These are phyloP conservation scores for Fabriciana adippe DNA, from an alignment of 2,888 invertebrate species.

Conservation along the genomic window DNA sequence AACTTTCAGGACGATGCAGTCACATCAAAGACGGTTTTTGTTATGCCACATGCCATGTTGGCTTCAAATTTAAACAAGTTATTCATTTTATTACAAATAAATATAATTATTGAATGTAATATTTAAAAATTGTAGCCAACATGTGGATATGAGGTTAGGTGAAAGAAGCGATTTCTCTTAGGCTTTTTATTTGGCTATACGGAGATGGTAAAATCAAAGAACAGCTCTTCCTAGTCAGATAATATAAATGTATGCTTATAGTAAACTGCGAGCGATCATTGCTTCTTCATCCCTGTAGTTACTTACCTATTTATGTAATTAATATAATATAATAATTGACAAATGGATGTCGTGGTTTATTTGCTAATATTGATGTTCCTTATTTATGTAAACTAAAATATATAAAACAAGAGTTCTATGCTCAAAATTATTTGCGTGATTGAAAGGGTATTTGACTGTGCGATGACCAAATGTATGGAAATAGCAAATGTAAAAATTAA, in stretches of 20 bases:
- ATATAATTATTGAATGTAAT: too few relatives aligned
- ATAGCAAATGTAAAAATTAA: background rate
- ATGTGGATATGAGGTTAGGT: conserved; percentile 8
- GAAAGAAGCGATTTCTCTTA: conserved; percentile 37
- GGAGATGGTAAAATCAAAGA: conserved; percentile 51
- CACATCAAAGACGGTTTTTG: background rate
- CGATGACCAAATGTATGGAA: conserved; percentile 6
- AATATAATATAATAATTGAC: conserved; percentile 40
- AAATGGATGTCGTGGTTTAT: conserved; percentile 43
- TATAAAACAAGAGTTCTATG: conserved; percentile 28
- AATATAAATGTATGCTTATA: conserved; percentile 49
- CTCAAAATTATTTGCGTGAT: conserved; percentile 36
- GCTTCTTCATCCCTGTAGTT: conserved; percentile 41
- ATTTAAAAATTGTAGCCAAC: background rate
- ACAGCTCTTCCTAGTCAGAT: conserved; percentile 66
- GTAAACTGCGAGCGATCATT: conserved; percentile 39
- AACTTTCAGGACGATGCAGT: conserved; percentile 42
- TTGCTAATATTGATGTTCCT: conserved; percentile 46
- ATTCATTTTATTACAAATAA: background rate
- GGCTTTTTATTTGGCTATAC: conserved; percentile 51
- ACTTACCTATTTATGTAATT: conserved; percentile 42
- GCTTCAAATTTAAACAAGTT: background rate
- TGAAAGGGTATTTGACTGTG: conserved; percentile 27
- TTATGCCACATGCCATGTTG: background rate
- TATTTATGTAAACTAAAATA: conserved; percentile 35